Base-by-base conservation (phyloP, 2,888 invertebrate species). In the Drosophila putrida region DNA sequence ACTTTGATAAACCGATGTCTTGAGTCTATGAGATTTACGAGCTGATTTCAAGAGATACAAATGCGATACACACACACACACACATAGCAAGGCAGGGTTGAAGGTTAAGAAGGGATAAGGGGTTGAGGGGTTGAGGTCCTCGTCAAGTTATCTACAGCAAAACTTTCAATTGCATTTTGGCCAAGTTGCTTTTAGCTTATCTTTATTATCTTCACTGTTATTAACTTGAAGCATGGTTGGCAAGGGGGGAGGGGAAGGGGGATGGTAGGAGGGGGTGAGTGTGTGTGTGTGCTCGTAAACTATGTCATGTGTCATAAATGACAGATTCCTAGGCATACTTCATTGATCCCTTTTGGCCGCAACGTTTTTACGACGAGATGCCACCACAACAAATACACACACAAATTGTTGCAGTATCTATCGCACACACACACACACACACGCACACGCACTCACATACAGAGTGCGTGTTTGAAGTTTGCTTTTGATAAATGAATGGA, bases 281-380 rank as follows among this genome's bases (percentile, higher is more conserved):
- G n/a, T 2, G 35, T 27, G 13, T 13, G 35, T 31, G 8, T 31
- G 50, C 82, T 78, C 83, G 71, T 86, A 80, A 88, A 89, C 80
- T 86, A 85, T 89, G 88, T 89, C 89, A 88, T 88, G 76, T 88
- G 88, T 89, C 89, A 88, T 87, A 85, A 78, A 79, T 88, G 89
- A 88, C 87, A 89, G 87, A 88, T 89, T 88, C 88, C 83, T 88
- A 86, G 89, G 83, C 88, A 79, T 86, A 82, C 88, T 82, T 86
- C 85, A 86, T 86, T 85, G 85, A 86, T 88, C 83, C 85, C 72
- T 77, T 80, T 77, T 78, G 72, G 85, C 76, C 82, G 67, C 75
- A 73, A 62, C 53, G 71, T 54, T 87, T 86, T 75, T 81, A 65
- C 49, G 35, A 57, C 36, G 46, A 57, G 55, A 55, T 55, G 55